Base-by-base conservation (phyloP, 2,113 vertebrate species). In the Pipa parva region DNA sequence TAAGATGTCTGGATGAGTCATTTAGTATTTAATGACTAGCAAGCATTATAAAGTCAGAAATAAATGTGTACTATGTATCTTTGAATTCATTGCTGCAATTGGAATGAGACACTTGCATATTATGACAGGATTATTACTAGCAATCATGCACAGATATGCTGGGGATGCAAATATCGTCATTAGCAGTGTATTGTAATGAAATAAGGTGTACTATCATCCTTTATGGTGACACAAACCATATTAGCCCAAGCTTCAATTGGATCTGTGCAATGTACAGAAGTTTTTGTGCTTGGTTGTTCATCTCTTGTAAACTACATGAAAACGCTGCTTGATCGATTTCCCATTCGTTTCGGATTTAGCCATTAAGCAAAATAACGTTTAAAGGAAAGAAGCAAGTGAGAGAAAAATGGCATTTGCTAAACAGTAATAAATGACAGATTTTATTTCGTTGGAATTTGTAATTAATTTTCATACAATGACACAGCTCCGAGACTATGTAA, bases 11-110 rank as follows among this genome's bases (percentile, higher is more conserved):
- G 91, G 88, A 95, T 89, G 92, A 95, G 89, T 91, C 92, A 92
- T 95, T 95, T 94, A 95, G 91, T 87, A 82, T 92, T 93, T 97
- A 97, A 95, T 94, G 90, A 92, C 91, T 88, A 88, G 88, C 88
- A 91, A 91, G 90, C 90, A 92, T 96, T 92, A 95, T 87, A 84
- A 90, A 93, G 92, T 92, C 92, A 91, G 90, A 89, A 92, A 93
- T 91, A 89, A 94, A 95, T 90, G 88, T 90, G 76, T 89, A 88
- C 88, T 88, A 89, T 91, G 89, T 89, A 90, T 91, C 88, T 90
- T 90, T 90, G 89, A 89, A 92, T 92, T 91, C 88, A 89, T 90
- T 87, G 87, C 84, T 83, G 86, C 89, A 90, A 90, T 89, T 87
- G 88, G 88, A 87, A 90, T 84, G 84, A 88, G 87, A 90, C 85